Evolutionary conservation across 2,797 vertebrate genomes (phyloP).

Genomic region (Champsocephalus gunnari): DNA sequence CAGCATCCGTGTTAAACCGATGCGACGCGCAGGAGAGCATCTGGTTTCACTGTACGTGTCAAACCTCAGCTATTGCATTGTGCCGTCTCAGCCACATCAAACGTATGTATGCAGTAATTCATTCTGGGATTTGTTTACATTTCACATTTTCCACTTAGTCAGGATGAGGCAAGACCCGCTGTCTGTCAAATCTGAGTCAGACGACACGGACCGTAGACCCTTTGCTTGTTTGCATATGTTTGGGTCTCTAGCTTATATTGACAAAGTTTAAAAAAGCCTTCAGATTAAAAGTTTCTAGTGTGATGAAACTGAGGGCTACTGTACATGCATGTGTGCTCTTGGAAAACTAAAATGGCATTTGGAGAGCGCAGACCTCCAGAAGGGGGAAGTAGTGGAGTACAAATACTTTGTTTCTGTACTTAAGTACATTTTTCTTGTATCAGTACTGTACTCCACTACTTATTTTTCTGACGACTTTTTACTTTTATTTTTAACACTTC

Average conservation of each 20-base stretch:
- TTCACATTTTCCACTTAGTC: conserved; percentile 43
- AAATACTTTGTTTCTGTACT: too few species aligned
- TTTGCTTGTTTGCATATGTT: conserved; percentile 36
- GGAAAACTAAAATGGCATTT: too few species aligned
- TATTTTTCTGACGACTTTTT: too few species aligned
- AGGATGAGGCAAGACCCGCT: conserved; percentile 11
- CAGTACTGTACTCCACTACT: too few species aligned
- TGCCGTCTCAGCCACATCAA: conserved; percentile 34
- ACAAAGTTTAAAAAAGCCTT: conserved; percentile 4
- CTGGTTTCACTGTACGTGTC: conserved; percentile 72
- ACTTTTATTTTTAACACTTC: too few species aligned
- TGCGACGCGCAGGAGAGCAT: conserved; percentile 60
- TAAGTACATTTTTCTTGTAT: too few species aligned
- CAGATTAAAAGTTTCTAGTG: conserved; percentile 9
- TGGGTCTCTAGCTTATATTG: conserved; percentile 10
- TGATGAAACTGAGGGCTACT: conserved; percentile 9
- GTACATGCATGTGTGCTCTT: background rate
- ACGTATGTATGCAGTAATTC: conserved; percentile 30
- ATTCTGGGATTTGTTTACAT: conserved; percentile 49
- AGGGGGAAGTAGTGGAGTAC: too few species aligned
- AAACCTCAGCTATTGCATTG: conserved; percentile 43
- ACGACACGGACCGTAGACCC: conserved; percentile 1
- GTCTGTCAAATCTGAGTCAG: conserved; percentile 42
- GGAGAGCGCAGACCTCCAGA: too few species aligned
- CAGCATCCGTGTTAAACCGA: conserved; percentile 58